Evolutionary conservation across 1,140 invertebrate genomes (phyloP).

Genomic region (fruit fly (Drosophila melanogaster)): Release_6_plus_ISO1_MT NT_033777.3:29646501-29647000

Average conservation of each 20-base stretch:
- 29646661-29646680: conserved; percentile 50
- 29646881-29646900: conserved; percentile 41
- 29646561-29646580: conserved; percentile 34
- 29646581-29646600: conserved; percentile 33
- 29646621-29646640: conserved; percentile 82
- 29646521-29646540: conserved; percentile 63
- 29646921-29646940: conserved; percentile 2
- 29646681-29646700: conserved; percentile 78
- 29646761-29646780: background rate
- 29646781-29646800: conserved; percentile 38
- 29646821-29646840: conserved; percentile 74
- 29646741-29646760: background rate
- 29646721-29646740: conserved; percentile 63
- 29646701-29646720: conserved; percentile 54
- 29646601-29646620: conserved; percentile 51
- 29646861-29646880: conserved; percentile 66
- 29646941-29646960: conserved; percentile 20
- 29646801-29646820: conserved; percentile 82
- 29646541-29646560: conserved; percentile 57
- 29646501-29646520: conserved; percentile 43
- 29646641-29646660: conserved; percentile 59
- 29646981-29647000: conserved; percentile 45
- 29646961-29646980: conserved; percentile 74
- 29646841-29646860: conserved; percentile 73
- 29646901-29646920: conserved; percentile 7